These are phyloP conservation scores for Machimus atricapillus DNA, from an alignment of 2,888 invertebrate species.

Conservation along the genomic window DNA sequence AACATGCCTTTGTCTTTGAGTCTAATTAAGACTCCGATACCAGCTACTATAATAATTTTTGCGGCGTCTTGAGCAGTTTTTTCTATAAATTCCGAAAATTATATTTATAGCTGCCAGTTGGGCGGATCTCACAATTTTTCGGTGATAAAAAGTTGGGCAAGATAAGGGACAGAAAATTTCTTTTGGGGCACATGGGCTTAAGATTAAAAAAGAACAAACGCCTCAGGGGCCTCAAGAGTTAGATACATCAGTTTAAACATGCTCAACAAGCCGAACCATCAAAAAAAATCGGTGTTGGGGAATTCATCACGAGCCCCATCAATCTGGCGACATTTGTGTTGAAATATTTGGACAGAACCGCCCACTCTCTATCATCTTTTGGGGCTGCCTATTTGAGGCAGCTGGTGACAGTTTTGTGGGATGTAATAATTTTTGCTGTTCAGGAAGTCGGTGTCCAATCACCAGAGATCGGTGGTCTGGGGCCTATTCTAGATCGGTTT, in stretches of 20 bases:
- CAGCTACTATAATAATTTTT: constrained; percentile 2
- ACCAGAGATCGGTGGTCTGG: not conserved
- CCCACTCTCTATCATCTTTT: constrained; percentile 14
- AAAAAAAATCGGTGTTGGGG: not conserved
- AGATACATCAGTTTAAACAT: not conserved
- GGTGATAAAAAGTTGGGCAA: not conserved
- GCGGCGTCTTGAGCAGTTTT: not conserved
- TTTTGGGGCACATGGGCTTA: too few species aligned
- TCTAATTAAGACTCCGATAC: not conserved
- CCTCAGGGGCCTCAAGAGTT: not conserved
- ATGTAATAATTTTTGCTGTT: not conserved
- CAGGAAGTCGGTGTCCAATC: not conserved
- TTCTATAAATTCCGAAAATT: not conserved
- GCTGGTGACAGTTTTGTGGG: constrained; percentile 1
- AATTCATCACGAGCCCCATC: constrained; percentile 3
- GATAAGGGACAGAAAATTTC: not conserved
- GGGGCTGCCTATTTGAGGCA: not conserved
- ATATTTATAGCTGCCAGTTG: constrained; percentile 32
- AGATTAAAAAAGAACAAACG: not conserved
- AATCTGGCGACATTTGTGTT: constrained; percentile 27
- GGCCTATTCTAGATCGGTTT: not conserved
- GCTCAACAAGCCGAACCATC: not conserved
- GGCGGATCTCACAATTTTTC: not conserved
- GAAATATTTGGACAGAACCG: constrained; percentile 34
- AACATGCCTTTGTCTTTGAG: not conserved